Percentiles rank a stretch among this genome's conserved stretches.
These are phyloP conservation scores for Euzophera pinguis DNA, from an alignment of 2,888 invertebrate species.

Conservation along the genomic window DNA sequence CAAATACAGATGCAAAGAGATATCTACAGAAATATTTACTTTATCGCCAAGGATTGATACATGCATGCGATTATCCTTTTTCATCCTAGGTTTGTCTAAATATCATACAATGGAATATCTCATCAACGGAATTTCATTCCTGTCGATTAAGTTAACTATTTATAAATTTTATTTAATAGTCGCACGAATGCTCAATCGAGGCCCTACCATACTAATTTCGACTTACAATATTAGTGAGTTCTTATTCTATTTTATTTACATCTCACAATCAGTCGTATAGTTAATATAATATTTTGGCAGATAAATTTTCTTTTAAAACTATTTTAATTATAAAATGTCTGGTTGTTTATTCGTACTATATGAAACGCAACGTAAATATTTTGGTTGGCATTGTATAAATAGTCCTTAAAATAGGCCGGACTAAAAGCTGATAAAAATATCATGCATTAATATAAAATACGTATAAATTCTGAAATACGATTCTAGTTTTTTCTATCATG, in stretches of 20 bases:
- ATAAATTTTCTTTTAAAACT: slow-evolving; percentile 50
- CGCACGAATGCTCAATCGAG: slow-evolving; percentile 27
- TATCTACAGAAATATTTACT: slow-evolving; percentile 65
- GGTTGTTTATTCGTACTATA: slow-evolving; percentile 35
- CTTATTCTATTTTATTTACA: slow-evolving; percentile 74
- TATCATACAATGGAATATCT: background rate
- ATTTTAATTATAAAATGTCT: slow-evolving; percentile 40
- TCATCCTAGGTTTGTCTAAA: background rate
- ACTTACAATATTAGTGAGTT: slow-evolving; percentile 66
- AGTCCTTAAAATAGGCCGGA: slow-evolving; percentile 66
- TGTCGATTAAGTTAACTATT: background rate
- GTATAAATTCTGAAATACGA: slow-evolving; percentile 50
- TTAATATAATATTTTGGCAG: slow-evolving; percentile 70
- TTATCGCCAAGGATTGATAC: slow-evolving; percentile 17
- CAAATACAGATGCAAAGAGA: slow-evolving; percentile 75
- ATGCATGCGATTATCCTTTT: slow-evolving; percentile 22
- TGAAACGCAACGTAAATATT: slow-evolving; percentile 46
- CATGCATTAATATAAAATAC: slow-evolving; percentile 52
- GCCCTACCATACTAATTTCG: slow-evolving; percentile 51
- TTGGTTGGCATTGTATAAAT: slow-evolving; percentile 55
- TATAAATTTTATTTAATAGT: background rate
- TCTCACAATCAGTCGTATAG: slow-evolving; percentile 76
- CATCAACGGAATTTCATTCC: background rate
- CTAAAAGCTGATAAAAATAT: slow-evolving; percentile 64
- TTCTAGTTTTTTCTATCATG: slow-evolving; percentile 36